These are phyloP conservation scores for Prosopocoilus inquinatus DNA, from an alignment of 2,888 invertebrate genomes.

Conservation along the genomic window DNA sequence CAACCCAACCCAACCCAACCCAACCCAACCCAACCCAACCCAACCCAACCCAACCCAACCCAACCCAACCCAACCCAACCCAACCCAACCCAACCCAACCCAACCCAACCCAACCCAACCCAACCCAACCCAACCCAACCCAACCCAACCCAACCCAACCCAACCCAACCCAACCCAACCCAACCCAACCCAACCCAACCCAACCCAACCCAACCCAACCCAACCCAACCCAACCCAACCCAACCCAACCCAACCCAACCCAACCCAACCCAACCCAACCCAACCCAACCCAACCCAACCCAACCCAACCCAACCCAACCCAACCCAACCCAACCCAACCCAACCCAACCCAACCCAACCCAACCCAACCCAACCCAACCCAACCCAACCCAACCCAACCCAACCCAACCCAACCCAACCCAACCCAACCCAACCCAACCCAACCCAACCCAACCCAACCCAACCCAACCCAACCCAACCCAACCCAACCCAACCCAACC, in stretches of 20 bases:
- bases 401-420: not conserved
- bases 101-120: not conserved
- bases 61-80: slow-evolving; percentile 28
- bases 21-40: slow-evolving; percentile 8
- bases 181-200: not conserved
- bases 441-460: not conserved
- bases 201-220: not conserved
- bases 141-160: not conserved
- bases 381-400: not conserved
- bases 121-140: not conserved
- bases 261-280: not conserved
- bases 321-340: not conserved
- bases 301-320: not conserved
- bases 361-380: not conserved
- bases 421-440: not conserved
- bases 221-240: not conserved
- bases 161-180: not conserved
- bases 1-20: slow-evolving; percentile 4
- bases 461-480: slow-evolving; percentile 6
- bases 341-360: not conserved
- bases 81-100: slow-evolving; percentile 29
- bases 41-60: slow-evolving; percentile 11
- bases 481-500: slow-evolving; percentile 3
- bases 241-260: not conserved
- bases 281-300: not conserved